Base-by-base conservation (phyloP, 2,113 vertebrate genomes). In the Paracyprichromis sp. region DNA sequence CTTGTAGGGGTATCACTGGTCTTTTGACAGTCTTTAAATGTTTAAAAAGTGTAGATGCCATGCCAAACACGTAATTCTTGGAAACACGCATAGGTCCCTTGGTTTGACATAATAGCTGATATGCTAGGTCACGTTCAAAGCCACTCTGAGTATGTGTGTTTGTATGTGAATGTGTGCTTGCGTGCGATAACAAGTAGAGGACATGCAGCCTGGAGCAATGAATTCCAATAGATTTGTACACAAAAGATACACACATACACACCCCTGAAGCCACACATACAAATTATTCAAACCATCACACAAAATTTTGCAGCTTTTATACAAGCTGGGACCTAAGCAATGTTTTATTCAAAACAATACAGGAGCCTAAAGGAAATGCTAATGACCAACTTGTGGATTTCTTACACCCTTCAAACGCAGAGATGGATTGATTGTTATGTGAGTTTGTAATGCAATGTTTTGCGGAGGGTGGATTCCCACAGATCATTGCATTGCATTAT, bases 321-420 rank as follows among this genome's bases (percentile, higher is more conserved):
- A 87, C 66, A 76, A 83, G 53, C 40, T 79, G 54, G 29, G 89
- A 87, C 84, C 82, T 12, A 54, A 78, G 80, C 21, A 19, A 92
- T 94, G 92, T 95, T 92, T 95, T 93, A 92, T 95, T 95, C 93
- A 94, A 83, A 91, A 88, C 81, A 87, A 92, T 86, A 85, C 88
- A 78, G 80, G 47, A 76, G 84, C 71, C 85, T 86, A 89, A 89
- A 90, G 89, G 57, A 95, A 92, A 93, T 91, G 85, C 85, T 88
- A 92, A 93, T 94, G 53, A 47, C 45, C 21, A 88, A 88, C 63
- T 89, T 87, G 66, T 81, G 66, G 61, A 83, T 88, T 83, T 92
- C 54, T 85, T 10, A 71, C 61, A 87, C 52, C 47, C 61, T 80
- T 83, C 80, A 63, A 53, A 69, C 61, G 24, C 76, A 6, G 61